Evolutionary conservation across 2,888 invertebrate genomes (phyloP), one percentile per base, ranked within the genome.

Genomic region (Cephus nigrinus): DNA sequence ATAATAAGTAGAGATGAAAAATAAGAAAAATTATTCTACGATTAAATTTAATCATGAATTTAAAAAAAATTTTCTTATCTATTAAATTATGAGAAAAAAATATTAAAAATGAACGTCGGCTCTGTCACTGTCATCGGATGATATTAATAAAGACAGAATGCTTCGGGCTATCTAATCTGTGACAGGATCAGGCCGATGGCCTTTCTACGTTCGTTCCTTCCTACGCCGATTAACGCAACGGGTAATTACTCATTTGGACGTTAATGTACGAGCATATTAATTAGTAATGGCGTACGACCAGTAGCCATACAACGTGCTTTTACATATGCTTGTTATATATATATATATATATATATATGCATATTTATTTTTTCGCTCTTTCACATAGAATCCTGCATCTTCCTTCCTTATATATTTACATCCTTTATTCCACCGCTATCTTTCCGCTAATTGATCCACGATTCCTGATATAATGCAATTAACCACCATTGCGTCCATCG

Each of bases 121-220:
- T 89, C 89, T 87, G 87, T 89, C 90, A 90, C 87, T 83, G 90
- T 90, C 90, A 85, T 86, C 84, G 82, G 80, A 84, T 85, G 89
- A 89, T 89, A 90, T 90, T 90, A 90, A 90, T 90, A 90, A 89
- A 90, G 90, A 90, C 85, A 86, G 84, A 86, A 83, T 79, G 76
- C 79, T 75, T 76, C 81, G 78, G 85, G 87, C 85, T 86, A 83
- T 86, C 85, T 87, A 86, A 88, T 89, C 87, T 86, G 84, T 84
- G 86, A 88, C 88, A 88, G 85, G 85, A 87, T 87, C 88, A 83
- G 81, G 73, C 78, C 83, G 82, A 82, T 83, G 71, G 71, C 71
- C 71, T 71, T 71, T 71, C 71, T 71, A 31, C 71, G 32, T 31
- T 33, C 69, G 30, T 33, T 68, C 30, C 33, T 77, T 55, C 55